Evolutionary conservation across 2,113 vertebrate species (phyloP), one percentile per base, ranked within the genome.

Genomic region (Halichoerus grypus): DNA sequence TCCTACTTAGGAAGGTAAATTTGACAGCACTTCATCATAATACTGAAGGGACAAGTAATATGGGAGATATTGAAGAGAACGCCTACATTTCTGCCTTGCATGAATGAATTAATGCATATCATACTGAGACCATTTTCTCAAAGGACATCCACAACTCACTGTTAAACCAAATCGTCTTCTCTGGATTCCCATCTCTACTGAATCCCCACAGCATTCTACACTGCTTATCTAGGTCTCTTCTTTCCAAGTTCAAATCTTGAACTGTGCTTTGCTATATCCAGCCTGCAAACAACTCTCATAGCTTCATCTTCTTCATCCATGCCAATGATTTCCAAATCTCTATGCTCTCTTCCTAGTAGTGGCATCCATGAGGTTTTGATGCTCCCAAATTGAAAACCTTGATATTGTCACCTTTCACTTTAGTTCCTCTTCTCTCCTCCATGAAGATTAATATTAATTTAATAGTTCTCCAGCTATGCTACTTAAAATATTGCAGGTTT

Each of bases 241-340:
- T 80, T 59, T 61, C 67, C 39, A 82, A n/a, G 18, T 93, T 88
- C 77, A 94, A 98, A 89, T 21, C 10, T 80, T 96, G 53, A 92
- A 79, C 5, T 12, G 63, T 65, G 59, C 71, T 91, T 88, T 65
- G 22, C n/a, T 46, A 76, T 84, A 93, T 49, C 76, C 49, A 33
- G n/a, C 63, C 83, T 97, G 57, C 93, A 95, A 94, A 94, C 53
- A 95, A 88, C 42, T 51, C 33, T 69, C 72, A 82, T 5, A 93
- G 31, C 39, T 94, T 87, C 61, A 89, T 33, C 16, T 89, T 97
- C 94, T 51, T 95, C 59, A 95, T 28, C 19, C 36, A 24, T 33
- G 69, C 39, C 85, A 95, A 24, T 89, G 49, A 86, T 94, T 86
- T 96, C 83, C 74, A 96, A 94, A 83, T 82, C 28, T 94, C 51